Conservation (phyloP, 2,113 vertebrate species). For the Globicephala melas region DNA sequence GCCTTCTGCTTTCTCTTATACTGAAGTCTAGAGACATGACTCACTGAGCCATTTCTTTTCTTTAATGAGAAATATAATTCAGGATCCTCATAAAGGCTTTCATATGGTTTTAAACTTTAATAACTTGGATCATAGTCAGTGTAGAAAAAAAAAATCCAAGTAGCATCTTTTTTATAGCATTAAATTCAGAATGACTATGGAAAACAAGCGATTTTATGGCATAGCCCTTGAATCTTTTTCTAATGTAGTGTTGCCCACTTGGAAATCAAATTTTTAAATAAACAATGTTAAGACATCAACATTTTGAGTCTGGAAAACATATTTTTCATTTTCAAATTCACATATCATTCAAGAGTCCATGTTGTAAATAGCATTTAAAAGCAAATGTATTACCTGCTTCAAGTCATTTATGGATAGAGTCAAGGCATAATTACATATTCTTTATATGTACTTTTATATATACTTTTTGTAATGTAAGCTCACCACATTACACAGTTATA, state of each 20-base stretch:
- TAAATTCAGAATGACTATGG: conserved; percentile 9
- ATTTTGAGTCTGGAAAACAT: conserved; percentile 33
- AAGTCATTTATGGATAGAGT: conserved; percentile 5
- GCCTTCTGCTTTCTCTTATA: not conserved
- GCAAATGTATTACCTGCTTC: not conserved
- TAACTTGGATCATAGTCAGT: conserved; percentile 47
- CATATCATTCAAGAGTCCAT: not conserved
- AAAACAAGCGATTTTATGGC: conserved; percentile 9
- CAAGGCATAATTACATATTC: conserved; percentile 1
- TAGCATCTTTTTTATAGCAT: conserved; percentile 13
- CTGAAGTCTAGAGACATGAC: conserved; percentile 3
- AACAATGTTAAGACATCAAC: conserved; percentile 9
- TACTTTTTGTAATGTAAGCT: not conserved
- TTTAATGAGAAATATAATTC: conserved; percentile 71
- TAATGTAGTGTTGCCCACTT: not conserved
- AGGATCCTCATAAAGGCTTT: conserved; percentile 59
- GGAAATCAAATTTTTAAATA: conserved; percentile 33
- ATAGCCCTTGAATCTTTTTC: conserved; percentile 18
- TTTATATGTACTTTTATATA: not conserved
- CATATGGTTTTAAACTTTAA: conserved; percentile 64
- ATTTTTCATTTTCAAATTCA: conserved; percentile 51
- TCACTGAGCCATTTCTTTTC: conserved; percentile 45
- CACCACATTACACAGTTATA: not conserved
- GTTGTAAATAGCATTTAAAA: conserved; percentile 33
- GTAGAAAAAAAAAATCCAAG: conserved; percentile 7